Base-by-base conservation (phyloP, 1,140 invertebrate genomes). In the Drosophila grimshawi region DNA sequence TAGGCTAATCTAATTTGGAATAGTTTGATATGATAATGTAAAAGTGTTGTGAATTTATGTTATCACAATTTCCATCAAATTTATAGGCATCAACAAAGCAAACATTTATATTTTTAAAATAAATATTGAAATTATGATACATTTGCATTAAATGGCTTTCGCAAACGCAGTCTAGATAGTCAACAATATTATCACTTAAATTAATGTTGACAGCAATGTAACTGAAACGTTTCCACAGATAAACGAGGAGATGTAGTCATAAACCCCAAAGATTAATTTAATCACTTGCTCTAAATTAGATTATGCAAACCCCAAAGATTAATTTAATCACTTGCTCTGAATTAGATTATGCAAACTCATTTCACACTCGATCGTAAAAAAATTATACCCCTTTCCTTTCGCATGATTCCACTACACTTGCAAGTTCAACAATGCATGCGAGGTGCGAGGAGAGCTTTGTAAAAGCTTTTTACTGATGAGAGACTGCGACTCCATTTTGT, bases 371-470 rank as follows among this genome's bases (percentile, higher is more conserved):
- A 39, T 39, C 46, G 49, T 29, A 46, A 43, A 60, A 7, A 7
- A 11, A 19, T 51, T n/a, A 27, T 27, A 53, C 30, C 61, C 62
- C 60, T 46, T 62, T 39, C 62, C 60, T 46, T 62, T 39, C 11
- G 7, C 11, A 61, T 29, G 32, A 32, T 29, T 45, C 6, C 32
- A 45, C 56, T 45, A 45, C 56, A 7, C 11, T 32, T n/a, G 6
- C 49, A 70, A 67, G 61, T 80, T 19, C 30, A 67, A 85, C 78
- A 65, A 8, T 49, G 11, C 3, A 61, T 64, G 32, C 4, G 1
- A 35, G 43, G 72, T 75, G 55, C 4, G 1, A 35, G 43, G 72
- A 75, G 55, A 85, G 69, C 81, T 85, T 70, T 5, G 0, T 3
- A 4, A 67, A 72, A 80, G 70, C 75, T 81, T 43, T 74, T 27